These are phyloP conservation scores for Drosophila prolongata DNA, from an alignment of 2,888 invertebrate species.

Conservation along the genomic window DNA sequence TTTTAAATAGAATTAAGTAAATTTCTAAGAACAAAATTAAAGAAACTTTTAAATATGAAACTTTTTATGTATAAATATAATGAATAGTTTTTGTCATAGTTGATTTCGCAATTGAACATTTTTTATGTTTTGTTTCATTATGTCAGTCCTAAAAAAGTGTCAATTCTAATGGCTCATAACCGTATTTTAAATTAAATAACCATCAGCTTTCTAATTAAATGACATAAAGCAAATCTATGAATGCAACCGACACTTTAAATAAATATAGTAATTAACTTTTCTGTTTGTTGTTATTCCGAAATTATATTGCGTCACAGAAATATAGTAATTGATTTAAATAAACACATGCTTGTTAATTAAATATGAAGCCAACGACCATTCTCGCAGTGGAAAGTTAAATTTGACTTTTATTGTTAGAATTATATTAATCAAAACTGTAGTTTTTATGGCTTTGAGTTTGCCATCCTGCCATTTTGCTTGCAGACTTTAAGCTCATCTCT, in stretches of 20 bases:
- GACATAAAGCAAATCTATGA: background rate
- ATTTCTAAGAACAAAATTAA: no score
- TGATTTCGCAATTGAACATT: background rate
- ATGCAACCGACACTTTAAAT: conserved; percentile 7
- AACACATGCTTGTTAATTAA: conserved; percentile 24
- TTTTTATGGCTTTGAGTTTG: conserved; percentile 17
- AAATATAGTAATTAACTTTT: conserved; percentile 28
- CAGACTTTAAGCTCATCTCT: conserved; percentile 22
- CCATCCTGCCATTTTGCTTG: conserved; percentile 2
- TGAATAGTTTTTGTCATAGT: no score
- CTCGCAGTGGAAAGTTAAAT: background rate
- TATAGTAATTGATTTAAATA: conserved; percentile 37
- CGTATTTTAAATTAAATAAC: conserved; percentile 1
- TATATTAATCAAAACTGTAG: conserved; percentile 19
- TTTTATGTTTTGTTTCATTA: background rate
- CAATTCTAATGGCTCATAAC: conserved; percentile 2
- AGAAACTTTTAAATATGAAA: no score
- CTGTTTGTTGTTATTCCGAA: background rate
- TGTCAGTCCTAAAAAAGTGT: background rate
- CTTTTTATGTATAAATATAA: no score
- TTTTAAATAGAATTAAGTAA: no score
- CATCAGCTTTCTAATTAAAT: conserved; percentile 16
- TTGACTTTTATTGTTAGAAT: conserved; percentile 38
- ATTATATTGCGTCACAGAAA: conserved; percentile 2
- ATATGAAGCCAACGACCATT: conserved; percentile 5